Evolutionary conservation across 2,888 invertebrate species (phyloP).

Genomic region (Amphipyra berbera): DNA sequence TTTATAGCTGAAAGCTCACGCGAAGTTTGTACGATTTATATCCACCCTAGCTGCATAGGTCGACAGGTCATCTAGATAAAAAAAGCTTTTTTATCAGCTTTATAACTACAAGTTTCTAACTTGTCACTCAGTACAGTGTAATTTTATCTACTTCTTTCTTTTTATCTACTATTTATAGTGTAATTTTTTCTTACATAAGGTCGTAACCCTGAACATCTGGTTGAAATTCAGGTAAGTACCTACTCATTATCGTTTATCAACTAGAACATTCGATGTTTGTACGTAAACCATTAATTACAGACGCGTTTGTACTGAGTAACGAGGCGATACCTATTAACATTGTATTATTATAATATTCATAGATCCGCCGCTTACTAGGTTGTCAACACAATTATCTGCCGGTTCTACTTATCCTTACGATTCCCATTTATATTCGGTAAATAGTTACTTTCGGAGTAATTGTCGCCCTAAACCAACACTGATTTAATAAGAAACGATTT

Average conservation of each 20-base stretch:
- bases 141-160: too few relatives aligned
- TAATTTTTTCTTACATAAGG: too few relatives aligned
- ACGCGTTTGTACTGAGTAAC: neutral
- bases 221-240: neutral
- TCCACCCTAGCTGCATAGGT: constrained; percentile 14
- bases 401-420: constrained; percentile 8
- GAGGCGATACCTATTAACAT: constrained; percentile 8
- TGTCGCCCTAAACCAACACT: constrained; percentile 20
- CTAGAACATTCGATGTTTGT: constrained; percentile 4
- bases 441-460: constrained; percentile 29
- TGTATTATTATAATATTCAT: constrained; percentile 18
- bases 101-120: too few relatives aligned
- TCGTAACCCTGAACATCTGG: too few relatives aligned
- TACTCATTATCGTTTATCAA: neutral
- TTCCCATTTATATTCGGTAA: constrained; percentile 19
- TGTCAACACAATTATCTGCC: constrained; percentile 17
- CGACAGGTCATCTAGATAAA: constrained; percentile 13
- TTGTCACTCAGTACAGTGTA: too few relatives aligned
- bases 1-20: constrained; percentile 32
- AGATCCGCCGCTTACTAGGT: constrained; percentile 2
- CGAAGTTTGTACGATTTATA: constrained; percentile 38
- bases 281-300: constrained; percentile 10
- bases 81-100: constrained; percentile 3
- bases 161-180: too few relatives aligned
- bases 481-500: constrained; percentile 6